Evolutionary conservation across 2,797 vertebrate genomes (phyloP).

Genomic region (Eupleurogrammus muticus): DNA sequence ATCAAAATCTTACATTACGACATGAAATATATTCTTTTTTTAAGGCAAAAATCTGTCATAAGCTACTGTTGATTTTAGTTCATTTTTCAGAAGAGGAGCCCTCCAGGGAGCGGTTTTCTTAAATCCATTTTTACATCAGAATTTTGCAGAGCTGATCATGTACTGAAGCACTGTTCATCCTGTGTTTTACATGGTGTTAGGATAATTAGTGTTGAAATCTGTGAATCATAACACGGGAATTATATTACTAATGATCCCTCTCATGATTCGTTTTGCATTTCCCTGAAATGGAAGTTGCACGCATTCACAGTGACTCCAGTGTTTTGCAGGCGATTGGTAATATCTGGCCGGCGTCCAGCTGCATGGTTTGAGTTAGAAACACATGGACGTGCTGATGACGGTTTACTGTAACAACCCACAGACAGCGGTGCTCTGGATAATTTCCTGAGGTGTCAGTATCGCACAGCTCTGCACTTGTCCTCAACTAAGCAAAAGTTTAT

Average conservation of each 20-base stretch:
- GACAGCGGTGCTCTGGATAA: conserved; percentile 63
- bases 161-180: neutral
- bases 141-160: neutral
- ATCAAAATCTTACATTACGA: conserved; percentile 29
- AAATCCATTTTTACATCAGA: conserved; percentile 11
- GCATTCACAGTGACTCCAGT: conserved; percentile 46
- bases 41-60: conserved; percentile 43
- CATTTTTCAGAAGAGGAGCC: conserved; percentile 42
- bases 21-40: conserved; percentile 37
- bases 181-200: conserved; percentile 20
- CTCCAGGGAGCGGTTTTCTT: conserved; percentile 36
- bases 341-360: conserved; percentile 66
- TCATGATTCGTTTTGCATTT: conserved; percentile 39
- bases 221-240: conserved; percentile 44
- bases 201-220: conserved; percentile 31
- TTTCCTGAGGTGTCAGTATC: conserved; percentile 76
- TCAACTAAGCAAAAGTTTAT: conserved; percentile 8
- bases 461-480: conserved; percentile 37
- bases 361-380: conserved; percentile 79
- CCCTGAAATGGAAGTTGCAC: conserved; percentile 43
- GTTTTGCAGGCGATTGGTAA: conserved; percentile 42
- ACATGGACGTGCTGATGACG: conserved; percentile 56
- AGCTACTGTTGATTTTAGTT: conserved; percentile 57
- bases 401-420: conserved; percentile 65
- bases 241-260: conserved; percentile 32